These are phyloP conservation scores for Gallinago solitaria DNA, from an alignment of 2,797 vertebrate species.

Conservation along the genomic window DNA sequence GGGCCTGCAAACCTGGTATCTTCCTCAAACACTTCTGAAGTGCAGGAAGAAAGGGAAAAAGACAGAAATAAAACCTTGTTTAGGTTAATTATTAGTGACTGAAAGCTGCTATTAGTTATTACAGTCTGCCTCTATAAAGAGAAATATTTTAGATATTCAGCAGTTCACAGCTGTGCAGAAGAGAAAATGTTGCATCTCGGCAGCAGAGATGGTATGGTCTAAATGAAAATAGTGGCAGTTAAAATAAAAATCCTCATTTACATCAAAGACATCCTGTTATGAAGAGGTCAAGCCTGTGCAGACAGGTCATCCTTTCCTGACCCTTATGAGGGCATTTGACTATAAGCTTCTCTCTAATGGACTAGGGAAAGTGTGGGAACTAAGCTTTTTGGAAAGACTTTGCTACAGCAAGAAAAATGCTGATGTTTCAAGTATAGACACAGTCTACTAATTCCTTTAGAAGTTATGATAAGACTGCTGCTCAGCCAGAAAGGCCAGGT, in stretches of 20 bases:
- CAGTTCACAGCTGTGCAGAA: conserved; percentile 14
- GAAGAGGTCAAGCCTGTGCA: conserved; percentile 50
- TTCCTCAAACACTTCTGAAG: conserved; percentile 13
- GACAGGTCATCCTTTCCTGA: conserved; percentile 58
- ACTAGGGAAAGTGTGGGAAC: conserved; percentile 63
- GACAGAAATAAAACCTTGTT: neutral
- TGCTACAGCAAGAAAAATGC: neutral
- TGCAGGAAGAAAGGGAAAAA: neutral
- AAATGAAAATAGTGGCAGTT: conserved; percentile 65
- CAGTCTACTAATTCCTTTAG: neutral
- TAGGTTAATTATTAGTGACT: conserved; percentile 10
- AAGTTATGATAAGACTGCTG: neutral
- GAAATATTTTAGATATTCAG: neutral
- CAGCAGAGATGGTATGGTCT: neutral
- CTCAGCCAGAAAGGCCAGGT: neutral
- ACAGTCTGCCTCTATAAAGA: neutral
- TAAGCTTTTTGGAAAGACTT: conserved; percentile 20
- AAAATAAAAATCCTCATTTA: conserved; percentile 62
- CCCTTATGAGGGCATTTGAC: conserved; percentile 10
- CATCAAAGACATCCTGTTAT: conserved; percentile 74
- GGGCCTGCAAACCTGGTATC: neutral
- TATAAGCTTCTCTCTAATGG: neutral
- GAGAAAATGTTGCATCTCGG: neutral
- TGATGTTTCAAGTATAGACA: neutral
- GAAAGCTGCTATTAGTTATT: neutral